Evolutionary conservation across 2,797 vertebrate species (phyloP).

Genomic region (Lepilemur septentrionalis): DNA sequence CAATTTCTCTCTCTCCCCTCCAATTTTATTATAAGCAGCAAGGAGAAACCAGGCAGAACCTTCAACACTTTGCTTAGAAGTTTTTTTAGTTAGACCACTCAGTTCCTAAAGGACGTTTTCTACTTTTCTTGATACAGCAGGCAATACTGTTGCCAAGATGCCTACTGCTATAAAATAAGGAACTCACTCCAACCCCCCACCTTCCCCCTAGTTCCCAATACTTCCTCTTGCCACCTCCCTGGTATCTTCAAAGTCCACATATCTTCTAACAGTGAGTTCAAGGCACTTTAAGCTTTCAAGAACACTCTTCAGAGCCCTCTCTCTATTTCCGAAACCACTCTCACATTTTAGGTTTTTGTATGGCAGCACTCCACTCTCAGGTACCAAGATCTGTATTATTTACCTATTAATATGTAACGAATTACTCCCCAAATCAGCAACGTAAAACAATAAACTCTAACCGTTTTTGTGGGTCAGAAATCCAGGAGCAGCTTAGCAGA

Average conservation of each 20-base stretch:
- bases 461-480: background rate
- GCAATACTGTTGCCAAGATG: background rate
- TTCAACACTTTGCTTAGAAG: background rate
- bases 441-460: background rate
- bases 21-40: background rate
- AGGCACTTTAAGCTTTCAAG: background rate
- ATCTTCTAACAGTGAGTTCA: background rate
- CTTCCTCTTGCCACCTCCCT: background rate
- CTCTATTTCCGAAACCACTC: background rate
- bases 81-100: background rate
- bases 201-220: background rate
- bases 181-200: too few relatives aligned
- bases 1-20: background rate
- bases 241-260: background rate
- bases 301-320: background rate
- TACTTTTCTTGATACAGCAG: background rate
- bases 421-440: background rate
- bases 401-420: background rate
- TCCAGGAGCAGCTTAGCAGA: background rate
- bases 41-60: background rate
- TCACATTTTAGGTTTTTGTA: background rate
- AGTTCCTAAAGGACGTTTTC: background rate
- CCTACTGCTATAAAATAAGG: too few relatives aligned
- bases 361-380: background rate
- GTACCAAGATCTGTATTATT: background rate